These are phyloP conservation scores for Medauroidea extradentata DNA, from an alignment of 1,140 invertebrate species.

Conservation along the genomic window DNA sequence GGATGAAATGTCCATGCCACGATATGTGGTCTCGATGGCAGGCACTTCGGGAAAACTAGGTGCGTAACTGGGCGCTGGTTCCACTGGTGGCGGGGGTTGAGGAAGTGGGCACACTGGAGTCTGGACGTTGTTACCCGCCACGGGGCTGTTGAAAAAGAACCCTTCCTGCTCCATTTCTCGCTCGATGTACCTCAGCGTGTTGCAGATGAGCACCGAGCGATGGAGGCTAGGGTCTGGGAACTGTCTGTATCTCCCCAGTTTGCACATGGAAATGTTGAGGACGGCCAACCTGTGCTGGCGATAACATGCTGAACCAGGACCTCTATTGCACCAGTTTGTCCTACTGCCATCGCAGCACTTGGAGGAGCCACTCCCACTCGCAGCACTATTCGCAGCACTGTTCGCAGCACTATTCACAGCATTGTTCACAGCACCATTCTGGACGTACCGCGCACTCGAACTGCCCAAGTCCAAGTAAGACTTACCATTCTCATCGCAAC, in stretches of 20 bases:
- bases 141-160: constrained; percentile 28
- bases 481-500: constrained; percentile 84
- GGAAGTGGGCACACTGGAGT: constrained; percentile 15
- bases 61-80: constrained; percentile 20
- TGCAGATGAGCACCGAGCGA: constrained; percentile 90
- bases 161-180: constrained; percentile 82
- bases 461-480: constrained; percentile 81
- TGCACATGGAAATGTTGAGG: constrained; percentile 88
- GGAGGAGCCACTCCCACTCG: constrained; percentile 23
- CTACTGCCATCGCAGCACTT: constrained; percentile 70
- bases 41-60: constrained; percentile 46
- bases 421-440: neutral
- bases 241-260: constrained; percentile 81
- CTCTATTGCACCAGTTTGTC: constrained; percentile 65
- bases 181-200: constrained; percentile 86
- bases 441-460: constrained; percentile 41
- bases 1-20: constrained; percentile 37
- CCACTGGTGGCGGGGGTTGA: constrained; percentile 12
- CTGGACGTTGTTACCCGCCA: neutral
- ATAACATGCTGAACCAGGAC: constrained; percentile 53
- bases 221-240: constrained; percentile 85
- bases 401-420: neutral
- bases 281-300: constrained; percentile 81
- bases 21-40: constrained; percentile 46
- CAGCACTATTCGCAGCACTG: neutral